A percentile compares a stretch with the other conserved stretches of the same genome.
Evolutionary conservation across 2,113 vertebrate genomes (phyloP).

Genomic region (Smithornis capensis): DNA sequence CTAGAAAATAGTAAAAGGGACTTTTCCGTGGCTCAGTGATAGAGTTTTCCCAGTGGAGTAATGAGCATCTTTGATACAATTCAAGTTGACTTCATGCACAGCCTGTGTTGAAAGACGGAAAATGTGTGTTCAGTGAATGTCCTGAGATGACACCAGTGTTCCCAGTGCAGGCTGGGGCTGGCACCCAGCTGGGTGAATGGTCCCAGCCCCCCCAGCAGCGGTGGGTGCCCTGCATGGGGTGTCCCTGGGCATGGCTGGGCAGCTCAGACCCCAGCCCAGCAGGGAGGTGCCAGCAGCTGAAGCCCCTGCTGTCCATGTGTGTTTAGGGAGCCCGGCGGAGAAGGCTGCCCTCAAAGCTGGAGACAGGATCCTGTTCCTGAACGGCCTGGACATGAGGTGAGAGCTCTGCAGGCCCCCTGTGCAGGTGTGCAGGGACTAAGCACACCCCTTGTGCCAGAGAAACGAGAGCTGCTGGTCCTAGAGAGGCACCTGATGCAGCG

Average conservation of each 20-base stretch:
- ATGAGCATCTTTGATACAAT: fast-evolving
- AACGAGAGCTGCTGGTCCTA: fast-evolving
- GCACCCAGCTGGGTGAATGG: neutral
- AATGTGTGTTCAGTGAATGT: fast-evolving
- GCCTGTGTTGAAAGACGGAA: neutral
- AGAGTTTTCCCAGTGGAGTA: fast-evolving
- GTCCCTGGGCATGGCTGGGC: fast-evolving
- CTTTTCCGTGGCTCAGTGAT: neutral
- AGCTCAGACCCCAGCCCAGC: neutral
- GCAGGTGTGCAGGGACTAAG: neutral
- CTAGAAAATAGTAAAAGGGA: neutral
- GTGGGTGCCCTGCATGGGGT: neutral
- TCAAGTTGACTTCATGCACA: neutral
- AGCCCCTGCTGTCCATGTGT: neutral
- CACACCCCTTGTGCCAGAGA: neutral
- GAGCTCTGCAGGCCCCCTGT: neutral
- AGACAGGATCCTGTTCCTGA: constrained; percentile 94
- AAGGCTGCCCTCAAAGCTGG: constrained; percentile 91
- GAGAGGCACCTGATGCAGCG: neutral
- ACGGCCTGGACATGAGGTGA: constrained; percentile 98
- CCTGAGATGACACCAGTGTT: neutral
- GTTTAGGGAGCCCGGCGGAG: constrained; percentile 91
- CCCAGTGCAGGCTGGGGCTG: neutral
- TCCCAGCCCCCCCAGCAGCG: neutral
- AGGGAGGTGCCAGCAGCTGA: neutral